Conservation (phyloP, 2,797 vertebrate species). For the Phalanger gymnotis region DNA sequence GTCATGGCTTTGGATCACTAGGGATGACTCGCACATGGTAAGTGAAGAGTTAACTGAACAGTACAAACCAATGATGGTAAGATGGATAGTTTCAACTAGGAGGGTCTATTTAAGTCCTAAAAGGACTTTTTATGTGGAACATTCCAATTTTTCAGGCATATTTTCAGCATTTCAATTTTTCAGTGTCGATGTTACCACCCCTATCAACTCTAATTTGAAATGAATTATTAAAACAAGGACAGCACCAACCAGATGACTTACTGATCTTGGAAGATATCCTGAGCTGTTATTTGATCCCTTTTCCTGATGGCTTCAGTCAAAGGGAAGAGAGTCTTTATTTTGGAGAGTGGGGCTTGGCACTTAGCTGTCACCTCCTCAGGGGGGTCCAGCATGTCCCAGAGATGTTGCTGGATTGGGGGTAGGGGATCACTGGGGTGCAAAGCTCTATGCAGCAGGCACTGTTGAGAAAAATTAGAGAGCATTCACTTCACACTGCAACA, state of each 20-base stretch:
- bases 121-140: slow-evolving; percentile 4
- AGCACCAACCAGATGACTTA: slow-evolving; percentile 80
- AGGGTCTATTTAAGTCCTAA: slow-evolving; percentile 7
- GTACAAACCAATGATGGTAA: background rate
- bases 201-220: background rate
- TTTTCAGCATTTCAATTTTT: background rate
- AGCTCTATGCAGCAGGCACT: slow-evolving; percentile 96
- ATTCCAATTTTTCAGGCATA: background rate
- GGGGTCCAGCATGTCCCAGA: slow-evolving; percentile 88
- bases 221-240: background rate
- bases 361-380: slow-evolving; percentile 87
- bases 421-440: slow-evolving; percentile 89
- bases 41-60: background rate
- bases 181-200: background rate
- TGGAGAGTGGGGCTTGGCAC: slow-evolving; percentile 87
- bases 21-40: background rate
- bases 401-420: slow-evolving; percentile 89
- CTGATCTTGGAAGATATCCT: slow-evolving; percentile 93
- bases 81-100: background rate
- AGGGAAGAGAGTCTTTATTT: slow-evolving; percentile 91
- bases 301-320: slow-evolving; percentile 92
- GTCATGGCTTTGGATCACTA: background rate
- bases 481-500: background rate
- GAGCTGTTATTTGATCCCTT: slow-evolving; percentile 92
- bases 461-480: slow-evolving; percentile 18